Evolutionary conservation across 2,797 vertebrate species (phyloP), one percentile per base, ranked within the genome.

Genomic region (Catostomus latipinnis): DNA sequence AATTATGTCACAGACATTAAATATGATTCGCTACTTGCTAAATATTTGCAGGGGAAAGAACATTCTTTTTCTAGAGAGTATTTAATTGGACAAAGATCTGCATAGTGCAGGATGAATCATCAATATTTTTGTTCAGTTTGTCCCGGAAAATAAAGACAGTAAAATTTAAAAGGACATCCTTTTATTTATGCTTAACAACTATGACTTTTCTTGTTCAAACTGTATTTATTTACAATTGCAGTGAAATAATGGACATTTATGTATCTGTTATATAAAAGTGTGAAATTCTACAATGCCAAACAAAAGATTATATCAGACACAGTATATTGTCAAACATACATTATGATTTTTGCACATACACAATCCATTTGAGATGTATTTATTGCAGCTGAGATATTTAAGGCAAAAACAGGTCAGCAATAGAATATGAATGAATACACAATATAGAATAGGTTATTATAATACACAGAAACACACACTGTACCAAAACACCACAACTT

Each of bases 221-320:
- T 52, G 16, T 92, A 89, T 94, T 95, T 94, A 94, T 96, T 94
- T 92, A 93, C 93, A 94, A 90, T 90, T 85, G 78, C 90, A 91
- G 89, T 89, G 89, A 91, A 90, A 93, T 57, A 92, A 93, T 93
- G 92, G 90, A 89, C 91, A 91, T 53, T 88, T 71, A 84, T 87
- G 90, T 91, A 93, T 90, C 91, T 71, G 60, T n/a, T 65, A 71
- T 81, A 94, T 92, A 90, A 83, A 90, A 89, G 89, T 92, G 90
- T 82, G 90, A 91, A 85, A 90, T 91, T 88, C 81, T 88, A 92
- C 87, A 92, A 89, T 90, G 91, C 87, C 87, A 89, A 86, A 92
- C 87, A 10, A 78, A 68, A 81, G 9, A 53, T 45, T 68, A 57
- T 62, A 52, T 79, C 54, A 77, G 70, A 82, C 68, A 82, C 9